Evolutionary conservation across 2,113 vertebrate species (phyloP).

Genomic region (Cephalophus harveyi): DNA sequence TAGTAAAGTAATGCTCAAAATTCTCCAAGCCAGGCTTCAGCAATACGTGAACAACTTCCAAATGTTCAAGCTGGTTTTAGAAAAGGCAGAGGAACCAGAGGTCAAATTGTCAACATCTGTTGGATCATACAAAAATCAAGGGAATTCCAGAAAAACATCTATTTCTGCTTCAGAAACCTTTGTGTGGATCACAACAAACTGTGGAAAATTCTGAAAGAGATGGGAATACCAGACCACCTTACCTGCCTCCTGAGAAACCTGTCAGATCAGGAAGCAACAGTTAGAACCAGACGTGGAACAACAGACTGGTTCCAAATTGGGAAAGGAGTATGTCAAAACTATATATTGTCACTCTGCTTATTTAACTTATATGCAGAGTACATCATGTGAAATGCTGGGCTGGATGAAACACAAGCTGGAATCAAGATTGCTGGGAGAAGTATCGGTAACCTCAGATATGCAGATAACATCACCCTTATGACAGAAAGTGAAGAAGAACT

Average conservation of each 20-base stretch:
- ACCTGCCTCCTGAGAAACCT: neutral
- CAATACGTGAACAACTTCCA: neutral
- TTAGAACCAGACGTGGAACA: neutral
- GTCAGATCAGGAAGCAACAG: neutral
- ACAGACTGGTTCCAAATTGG: neutral
- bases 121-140: neutral
- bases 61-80: neutral
- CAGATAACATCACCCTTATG: neutral
- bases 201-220: neutral
- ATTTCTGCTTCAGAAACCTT: neutral
- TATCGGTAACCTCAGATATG: neutral
- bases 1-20: neutral
- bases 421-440: neutral
- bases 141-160: neutral
- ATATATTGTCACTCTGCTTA: neutral
- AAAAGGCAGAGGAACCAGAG: neutral
- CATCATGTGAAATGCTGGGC: neutral
- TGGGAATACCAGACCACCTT: neutral
- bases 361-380: neutral
- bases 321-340: neutral
- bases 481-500: neutral
- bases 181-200: neutral
- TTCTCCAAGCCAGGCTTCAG: neutral
- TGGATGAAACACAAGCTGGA: neutral
- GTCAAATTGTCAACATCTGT: neutral